Conservation (phyloP, 2,113 vertebrate species). For the Rhinoderma darwinii region DNA sequence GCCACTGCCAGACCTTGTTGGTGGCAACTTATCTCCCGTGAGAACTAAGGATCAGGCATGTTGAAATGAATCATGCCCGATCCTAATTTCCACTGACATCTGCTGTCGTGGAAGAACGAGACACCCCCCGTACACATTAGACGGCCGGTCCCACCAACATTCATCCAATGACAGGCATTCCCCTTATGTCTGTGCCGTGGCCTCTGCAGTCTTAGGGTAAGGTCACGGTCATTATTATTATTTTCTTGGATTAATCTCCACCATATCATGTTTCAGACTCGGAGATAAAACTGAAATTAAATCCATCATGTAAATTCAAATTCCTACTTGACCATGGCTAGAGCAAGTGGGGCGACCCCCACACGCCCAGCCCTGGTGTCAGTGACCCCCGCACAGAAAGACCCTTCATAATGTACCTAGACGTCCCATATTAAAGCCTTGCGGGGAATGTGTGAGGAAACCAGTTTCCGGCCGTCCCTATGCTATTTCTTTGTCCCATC, state of each 20-base stretch:
- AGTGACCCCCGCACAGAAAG: not conserved
- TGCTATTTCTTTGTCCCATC: conserved; percentile 10
- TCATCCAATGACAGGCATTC: too few species aligned
- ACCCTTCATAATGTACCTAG: not conserved
- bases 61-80: too few species aligned
- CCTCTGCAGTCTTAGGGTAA: too few species aligned
- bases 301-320: conserved; percentile 18
- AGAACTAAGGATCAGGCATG: too few species aligned
- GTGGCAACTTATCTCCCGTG: too few species aligned
- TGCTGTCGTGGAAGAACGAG: too few species aligned
- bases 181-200: too few species aligned
- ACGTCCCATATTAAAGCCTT: not conserved
- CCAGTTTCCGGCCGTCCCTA: not conserved
- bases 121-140: too few species aligned
- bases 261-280: conserved; percentile 3
- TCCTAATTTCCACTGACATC: too few species aligned
- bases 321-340: not conserved
- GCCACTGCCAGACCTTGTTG: too few species aligned
- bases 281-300: conserved; percentile 22
- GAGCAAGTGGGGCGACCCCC: not conserved
- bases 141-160: too few species aligned
- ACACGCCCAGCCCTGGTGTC: not conserved
- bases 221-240: not conserved
- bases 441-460: not conserved
- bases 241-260: conserved; percentile 25